Conservation (phyloP, 2,797 vertebrate species). For the Mus caroli region DNA sequence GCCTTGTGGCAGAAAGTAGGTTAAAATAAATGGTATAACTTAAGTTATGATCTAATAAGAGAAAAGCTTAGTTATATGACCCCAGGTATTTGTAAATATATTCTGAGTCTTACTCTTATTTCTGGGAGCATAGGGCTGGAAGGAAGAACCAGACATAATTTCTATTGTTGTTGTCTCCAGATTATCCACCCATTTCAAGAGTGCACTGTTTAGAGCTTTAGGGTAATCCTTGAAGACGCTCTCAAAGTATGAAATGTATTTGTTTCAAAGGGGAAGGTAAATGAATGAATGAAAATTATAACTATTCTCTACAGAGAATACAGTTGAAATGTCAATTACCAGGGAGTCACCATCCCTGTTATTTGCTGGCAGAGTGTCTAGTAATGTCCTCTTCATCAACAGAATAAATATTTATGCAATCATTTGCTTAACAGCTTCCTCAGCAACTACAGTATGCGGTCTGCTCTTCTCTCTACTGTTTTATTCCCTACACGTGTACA, state of each 20-base stretch:
- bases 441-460: neutral
- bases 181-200: neutral
- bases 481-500: neutral
- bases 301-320: neutral
- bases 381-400: neutral
- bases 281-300: neutral
- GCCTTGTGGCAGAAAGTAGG: neutral
- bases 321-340: neutral
- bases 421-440: neutral
- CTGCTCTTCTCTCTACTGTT: neutral
- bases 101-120: neutral
- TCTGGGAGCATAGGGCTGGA: neutral
- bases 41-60: neutral
- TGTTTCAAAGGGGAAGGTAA: neutral
- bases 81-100: neutral
- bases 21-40: neutral
- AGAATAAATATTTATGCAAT: neutral
- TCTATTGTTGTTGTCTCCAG: neutral
- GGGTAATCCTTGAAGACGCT: neutral
- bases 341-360: neutral
- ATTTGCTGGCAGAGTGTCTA: neutral
- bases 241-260: neutral
- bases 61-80: neutral
- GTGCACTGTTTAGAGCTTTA: neutral
- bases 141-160: neutral